Evolutionary conservation across 2,113 vertebrate species (phyloP).

Genomic region (Boulengeromyrus knoepffleri): DNA sequence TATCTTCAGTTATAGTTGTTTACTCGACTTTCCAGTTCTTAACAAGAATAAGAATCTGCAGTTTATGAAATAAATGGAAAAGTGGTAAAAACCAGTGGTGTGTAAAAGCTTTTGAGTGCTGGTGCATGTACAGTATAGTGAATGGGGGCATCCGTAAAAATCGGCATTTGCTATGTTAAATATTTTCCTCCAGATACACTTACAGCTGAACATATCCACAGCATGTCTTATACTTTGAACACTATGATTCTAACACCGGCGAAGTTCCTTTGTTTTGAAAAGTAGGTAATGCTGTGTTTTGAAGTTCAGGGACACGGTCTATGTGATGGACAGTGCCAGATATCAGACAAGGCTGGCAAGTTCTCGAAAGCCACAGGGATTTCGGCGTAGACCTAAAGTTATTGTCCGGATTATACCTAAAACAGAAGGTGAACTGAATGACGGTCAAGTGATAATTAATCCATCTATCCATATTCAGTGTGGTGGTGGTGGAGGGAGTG

Average conservation of each 20-base stretch:
- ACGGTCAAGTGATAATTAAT: not conserved
- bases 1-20: no score
- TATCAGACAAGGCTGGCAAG: not conserved
- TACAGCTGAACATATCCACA: not conserved
- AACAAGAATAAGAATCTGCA: no score
- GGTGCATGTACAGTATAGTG: no score
- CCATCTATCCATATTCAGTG: not conserved
- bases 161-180: not conserved
- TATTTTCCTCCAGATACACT: not conserved
- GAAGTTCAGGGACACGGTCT: not conserved
- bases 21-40: no score
- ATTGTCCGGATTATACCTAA: not conserved
- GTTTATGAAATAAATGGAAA: no score
- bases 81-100: no score
- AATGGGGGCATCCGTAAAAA: not conserved
- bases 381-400: not conserved
- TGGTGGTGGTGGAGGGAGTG: not conserved
- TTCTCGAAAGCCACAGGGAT: not conserved
- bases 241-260: not conserved
- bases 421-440: not conserved
- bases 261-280: not conserved
- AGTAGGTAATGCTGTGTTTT: not conserved
- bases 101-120: no score
- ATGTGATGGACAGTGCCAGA: not conserved
- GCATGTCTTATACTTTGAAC: not conserved